Base-by-base conservation (phyloP, 2,113 vertebrate genomes). In the Strigops habroptila region DNA sequence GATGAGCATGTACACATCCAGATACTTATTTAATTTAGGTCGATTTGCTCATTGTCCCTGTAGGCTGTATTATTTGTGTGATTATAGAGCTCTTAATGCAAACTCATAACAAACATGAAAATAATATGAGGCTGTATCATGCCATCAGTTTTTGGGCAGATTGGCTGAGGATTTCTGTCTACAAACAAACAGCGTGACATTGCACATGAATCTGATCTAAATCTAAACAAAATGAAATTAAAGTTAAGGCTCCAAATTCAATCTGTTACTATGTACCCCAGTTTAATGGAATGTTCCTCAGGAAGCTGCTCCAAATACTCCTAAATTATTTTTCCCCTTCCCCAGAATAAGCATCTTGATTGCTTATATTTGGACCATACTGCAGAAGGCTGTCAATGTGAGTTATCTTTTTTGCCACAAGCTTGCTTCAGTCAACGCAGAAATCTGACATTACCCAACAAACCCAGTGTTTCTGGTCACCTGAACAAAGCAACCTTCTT, bases 1-100 rank as follows among this genome's bases (percentile, higher is more conserved):
- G 90, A 95, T 93, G 88, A 96, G 77, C 77, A 84, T 93, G 52
- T 81, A 88, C 65, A 60, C 51, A 92, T 88, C 91, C 82, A 92
- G 27, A 88, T 89, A 94, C 68, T 97, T 88, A 95, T 89, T 95
- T 95, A 94, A 97, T 97, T 93, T 93, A 94, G 88, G 71, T 82
- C 30, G 43, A 94, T 96, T 95, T 96, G 73, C 73, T 95, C 89
- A 63, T 96, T 93, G 95, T 95, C 75, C 91, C 87, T 91, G 49
- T 49, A 91, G 84, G 94, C 91, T 86, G 90, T 46, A 95, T 96
- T 97, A 96, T 95, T 95, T 96, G n/a, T 79, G 63, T 91, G 75
- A 82, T 96, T 95, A 85, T 74, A 93, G 39, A 94, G 55, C 63
- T 90, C 90, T 71, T 82, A 95, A 92, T 78, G 73, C 57, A 83